Conservation (phyloP, 2,888 invertebrate genomes). For the Icerya purchasi region DNA sequence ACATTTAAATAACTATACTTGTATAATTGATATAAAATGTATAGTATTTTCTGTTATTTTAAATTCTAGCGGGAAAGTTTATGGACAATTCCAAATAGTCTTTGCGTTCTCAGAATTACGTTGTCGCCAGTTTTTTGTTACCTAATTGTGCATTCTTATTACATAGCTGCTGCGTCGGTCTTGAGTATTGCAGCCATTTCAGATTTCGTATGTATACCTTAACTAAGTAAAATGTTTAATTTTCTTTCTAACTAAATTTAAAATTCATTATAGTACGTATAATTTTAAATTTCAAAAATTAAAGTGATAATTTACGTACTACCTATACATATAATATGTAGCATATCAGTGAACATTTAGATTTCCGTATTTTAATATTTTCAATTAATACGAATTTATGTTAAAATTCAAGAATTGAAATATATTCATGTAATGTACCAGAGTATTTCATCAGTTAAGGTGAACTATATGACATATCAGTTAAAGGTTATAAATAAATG, state of each 20-base stretch:
- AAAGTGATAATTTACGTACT: too few species aligned
- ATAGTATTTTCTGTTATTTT: not conserved
- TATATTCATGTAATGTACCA: too few species aligned
- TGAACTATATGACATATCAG: too few species aligned
- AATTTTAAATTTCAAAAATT: too few species aligned
- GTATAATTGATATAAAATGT: too few species aligned
- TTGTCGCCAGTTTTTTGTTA: slow-evolving; percentile 76
- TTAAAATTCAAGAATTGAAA: too few species aligned
- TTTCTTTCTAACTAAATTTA: not conserved
- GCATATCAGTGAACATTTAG: too few species aligned
- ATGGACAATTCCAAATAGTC: slow-evolving; percentile 76
- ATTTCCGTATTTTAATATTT: not conserved
- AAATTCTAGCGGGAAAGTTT: slow-evolving; percentile 50
- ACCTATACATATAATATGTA: not conserved
- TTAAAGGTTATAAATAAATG: too few species aligned
- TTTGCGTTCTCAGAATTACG: slow-evolving; percentile 65
- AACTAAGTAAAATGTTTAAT: not conserved
- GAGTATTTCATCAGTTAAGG: too few species aligned
- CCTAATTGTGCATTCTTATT: slow-evolving; percentile 62
- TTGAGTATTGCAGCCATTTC: slow-evolving; percentile 72
- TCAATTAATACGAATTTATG: too few species aligned
- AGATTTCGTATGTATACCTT: slow-evolving; percentile 49
- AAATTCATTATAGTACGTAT: not conserved
- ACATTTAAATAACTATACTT: too few species aligned
- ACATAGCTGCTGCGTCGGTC: slow-evolving; percentile 52